These are phyloP conservation scores for Crambe crambe DNA, from an alignment of 37 sponge, comb jelly and placozoan genomes.

Conservation along the genomic window DNA sequence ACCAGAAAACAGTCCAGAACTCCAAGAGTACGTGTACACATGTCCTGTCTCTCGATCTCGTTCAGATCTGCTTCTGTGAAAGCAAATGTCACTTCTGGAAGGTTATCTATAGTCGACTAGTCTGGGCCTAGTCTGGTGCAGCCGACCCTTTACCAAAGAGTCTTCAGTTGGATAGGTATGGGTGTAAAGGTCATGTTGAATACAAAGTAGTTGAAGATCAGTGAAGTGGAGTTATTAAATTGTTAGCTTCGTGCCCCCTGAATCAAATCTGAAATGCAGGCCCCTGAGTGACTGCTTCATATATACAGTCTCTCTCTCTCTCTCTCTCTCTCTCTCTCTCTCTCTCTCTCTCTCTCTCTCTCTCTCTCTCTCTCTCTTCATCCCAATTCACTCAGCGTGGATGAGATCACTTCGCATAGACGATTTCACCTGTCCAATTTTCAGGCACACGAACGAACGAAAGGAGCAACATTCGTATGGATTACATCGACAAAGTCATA, in stretches of 20 bases:
- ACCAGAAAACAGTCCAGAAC: no score
- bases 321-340: neutral
- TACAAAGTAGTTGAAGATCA: conserved; percentile 45
- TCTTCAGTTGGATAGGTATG: conserved; percentile 48
- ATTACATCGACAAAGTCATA: no score
- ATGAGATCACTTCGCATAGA: no score
- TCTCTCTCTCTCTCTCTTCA: conserved; percentile 1
- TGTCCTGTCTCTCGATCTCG: conserved; percentile 49
- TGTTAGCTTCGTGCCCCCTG: conserved; percentile 51
- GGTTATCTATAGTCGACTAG: conserved; percentile 17
- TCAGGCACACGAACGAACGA: no score
- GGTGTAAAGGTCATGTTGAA: conserved; percentile 60
- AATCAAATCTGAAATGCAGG: no score
- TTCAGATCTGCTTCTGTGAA: conserved; percentile 67
- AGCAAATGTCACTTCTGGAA: conserved; percentile 35
- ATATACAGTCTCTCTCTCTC: neutral
- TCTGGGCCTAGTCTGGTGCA: conserved; percentile 11
- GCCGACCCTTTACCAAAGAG: conserved; percentile 60
- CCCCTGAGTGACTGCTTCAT: no score
- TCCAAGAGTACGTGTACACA: conserved; percentile 20
- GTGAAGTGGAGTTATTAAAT: conserved; percentile 54
- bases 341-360: conserved; percentile 10
- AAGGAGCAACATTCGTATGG: no score
- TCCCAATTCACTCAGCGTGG: no score
- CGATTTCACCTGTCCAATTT: no score